phyloP scores from a whole-genome alignment of 1,140 invertebrate genomes.

The Atta texana region DNA sequence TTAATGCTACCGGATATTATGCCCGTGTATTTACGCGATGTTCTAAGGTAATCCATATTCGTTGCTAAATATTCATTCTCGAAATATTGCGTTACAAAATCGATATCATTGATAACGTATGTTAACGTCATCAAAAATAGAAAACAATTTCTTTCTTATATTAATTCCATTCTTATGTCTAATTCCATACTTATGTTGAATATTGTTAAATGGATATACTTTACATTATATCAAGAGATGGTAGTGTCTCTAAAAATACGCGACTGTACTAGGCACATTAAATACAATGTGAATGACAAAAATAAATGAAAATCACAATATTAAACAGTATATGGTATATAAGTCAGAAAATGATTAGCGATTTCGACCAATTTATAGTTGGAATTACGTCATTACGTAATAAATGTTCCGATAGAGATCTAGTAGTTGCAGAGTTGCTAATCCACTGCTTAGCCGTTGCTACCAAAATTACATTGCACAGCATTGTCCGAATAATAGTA shows the following conservation, averaged over 20 bases:
- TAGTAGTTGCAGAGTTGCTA: conserved; percentile 39
- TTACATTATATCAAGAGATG: no score
- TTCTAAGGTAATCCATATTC: conserved; percentile 9
- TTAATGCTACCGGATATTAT: conserved; percentile 46
- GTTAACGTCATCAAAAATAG: background rate
- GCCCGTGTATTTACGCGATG: conserved; percentile 35
- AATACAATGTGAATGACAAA: background rate
- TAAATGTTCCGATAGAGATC: conserved; percentile 23
- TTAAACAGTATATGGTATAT: no score
- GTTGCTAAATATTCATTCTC: conserved; percentile 12
- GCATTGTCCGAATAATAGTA: conserved; percentile 41
- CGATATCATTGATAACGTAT: background rate
- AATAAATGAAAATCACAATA: background rate
- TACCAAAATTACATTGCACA: conserved; percentile 42
- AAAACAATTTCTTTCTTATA: background rate
- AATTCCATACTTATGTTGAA: background rate
- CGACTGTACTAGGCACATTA: no score
- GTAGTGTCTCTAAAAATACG: no score
- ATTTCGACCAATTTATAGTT: conserved; percentile 19
- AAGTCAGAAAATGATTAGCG: background rate
- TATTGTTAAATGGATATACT: background rate
- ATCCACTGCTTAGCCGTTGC: conserved; percentile 37
- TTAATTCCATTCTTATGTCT: background rate
- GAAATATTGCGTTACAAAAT: background rate
- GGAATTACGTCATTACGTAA: conserved; percentile 16